A percentile compares a stretch with the other conserved stretches of the same genome.
Conservation (phyloP, 2,888 invertebrate genomes). For the Drosophila aldrichi region DNA sequence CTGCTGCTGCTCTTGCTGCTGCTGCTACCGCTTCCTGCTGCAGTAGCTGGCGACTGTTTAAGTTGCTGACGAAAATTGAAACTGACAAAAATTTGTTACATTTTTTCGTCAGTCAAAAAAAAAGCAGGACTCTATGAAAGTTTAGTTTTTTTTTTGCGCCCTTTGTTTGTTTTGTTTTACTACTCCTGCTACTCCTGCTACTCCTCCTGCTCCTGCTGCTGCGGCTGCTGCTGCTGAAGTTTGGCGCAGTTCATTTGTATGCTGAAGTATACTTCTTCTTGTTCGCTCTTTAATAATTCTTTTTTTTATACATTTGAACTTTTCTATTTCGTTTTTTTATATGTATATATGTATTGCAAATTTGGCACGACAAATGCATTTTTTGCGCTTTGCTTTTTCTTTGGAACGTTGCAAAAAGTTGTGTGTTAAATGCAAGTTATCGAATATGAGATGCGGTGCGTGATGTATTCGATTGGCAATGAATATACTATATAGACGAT, state of each 20-base stretch:
- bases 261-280: constrained; percentile 59
- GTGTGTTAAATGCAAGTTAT: constrained; percentile 49
- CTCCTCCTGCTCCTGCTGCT: constrained; percentile 43
- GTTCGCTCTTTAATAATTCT: constrained; percentile 36
- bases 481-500: constrained; percentile 14
- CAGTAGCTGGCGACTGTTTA: constrained; percentile 35
- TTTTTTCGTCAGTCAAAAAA: constrained; percentile 30
- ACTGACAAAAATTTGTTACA: constrained; percentile 82
- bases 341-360: constrained; percentile 29
- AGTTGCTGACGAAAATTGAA: constrained; percentile 77
- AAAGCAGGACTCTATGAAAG: constrained; percentile 16
- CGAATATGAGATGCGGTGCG: constrained; percentile 62
- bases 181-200: constrained; percentile 37
- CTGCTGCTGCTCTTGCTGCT: constrained; percentile 6
- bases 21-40: constrained; percentile 8
- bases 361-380: constrained; percentile 66
- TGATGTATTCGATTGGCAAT: constrained; percentile 60
- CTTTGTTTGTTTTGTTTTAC: constrained; percentile 77
- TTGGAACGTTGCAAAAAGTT: constrained; percentile 48
- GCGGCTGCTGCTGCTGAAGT: constrained; percentile 59
- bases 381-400: constrained; percentile 47
- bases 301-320: constrained; percentile 29
- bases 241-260: constrained; percentile 78
- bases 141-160: constrained; percentile 27
- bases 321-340: constrained; percentile 19